Conservation (phyloP, 2,113 vertebrate species). For the Carassius gibelio region DNA sequence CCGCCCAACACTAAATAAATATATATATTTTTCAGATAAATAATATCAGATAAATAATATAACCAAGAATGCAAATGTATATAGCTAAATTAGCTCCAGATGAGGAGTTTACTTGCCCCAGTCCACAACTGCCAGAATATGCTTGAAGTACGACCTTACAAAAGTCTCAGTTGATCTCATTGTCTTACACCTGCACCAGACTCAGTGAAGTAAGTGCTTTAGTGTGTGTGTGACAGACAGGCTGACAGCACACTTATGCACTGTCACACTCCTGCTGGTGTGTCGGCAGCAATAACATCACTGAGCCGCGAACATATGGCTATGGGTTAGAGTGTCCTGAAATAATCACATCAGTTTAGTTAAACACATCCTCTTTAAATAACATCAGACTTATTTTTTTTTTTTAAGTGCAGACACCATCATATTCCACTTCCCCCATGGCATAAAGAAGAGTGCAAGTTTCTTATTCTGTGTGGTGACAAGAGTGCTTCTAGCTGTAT, state of each 20-base stretch:
- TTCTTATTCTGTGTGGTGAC: neutral
- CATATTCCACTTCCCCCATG: neutral
- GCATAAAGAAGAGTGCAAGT: neutral
- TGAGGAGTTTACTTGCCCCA: conserved; percentile 6
- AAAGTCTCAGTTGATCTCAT: conserved; percentile 10
- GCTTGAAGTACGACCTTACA: neutral
- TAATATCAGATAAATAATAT: too few relatives aligned
- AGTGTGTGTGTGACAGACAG: conserved; percentile 4
- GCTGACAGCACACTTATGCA: conserved; percentile 14
- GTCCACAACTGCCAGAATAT: conserved; percentile 3
- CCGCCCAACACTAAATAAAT: too few relatives aligned
- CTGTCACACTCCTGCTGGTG: conserved; percentile 15
- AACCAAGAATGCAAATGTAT: too few relatives aligned
- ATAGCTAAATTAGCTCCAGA: neutral
- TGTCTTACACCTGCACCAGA: neutral
- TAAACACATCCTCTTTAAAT: conserved; percentile 31
- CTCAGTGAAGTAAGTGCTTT: neutral
- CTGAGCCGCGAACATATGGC: neutral
- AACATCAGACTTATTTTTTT: neutral
- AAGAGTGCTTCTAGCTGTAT: neutral
- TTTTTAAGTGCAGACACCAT: conserved; percentile 8
- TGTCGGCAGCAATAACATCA: too few relatives aligned
- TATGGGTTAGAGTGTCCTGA: conserved; percentile 16
- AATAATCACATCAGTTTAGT: conserved; percentile 18
- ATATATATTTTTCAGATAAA: too few relatives aligned